These are phyloP conservation scores for Heliocidaris tuberculata DNA, from an alignment of 35 echinoderm and acorn worm species.

Conservation along the genomic window DNA sequence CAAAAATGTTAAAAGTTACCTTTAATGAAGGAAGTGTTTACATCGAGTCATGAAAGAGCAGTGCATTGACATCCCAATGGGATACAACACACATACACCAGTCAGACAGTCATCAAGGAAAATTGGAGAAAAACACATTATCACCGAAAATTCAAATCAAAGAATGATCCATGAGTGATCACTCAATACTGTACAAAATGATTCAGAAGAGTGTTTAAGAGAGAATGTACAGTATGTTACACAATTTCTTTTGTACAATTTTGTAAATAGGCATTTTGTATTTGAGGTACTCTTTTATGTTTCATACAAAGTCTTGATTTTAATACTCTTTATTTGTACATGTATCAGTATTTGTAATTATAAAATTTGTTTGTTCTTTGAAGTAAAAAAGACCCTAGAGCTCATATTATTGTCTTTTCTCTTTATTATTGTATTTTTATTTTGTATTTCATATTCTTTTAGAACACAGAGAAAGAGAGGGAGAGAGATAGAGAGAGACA, in stretches of 20 bases:
- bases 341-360: not conserved
- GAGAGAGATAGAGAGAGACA: too few species aligned
- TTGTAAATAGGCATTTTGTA: not conserved
- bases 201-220: not conserved
- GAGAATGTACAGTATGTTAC: not conserved
- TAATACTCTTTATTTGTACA: not conserved
- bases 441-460: too few species aligned
- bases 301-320: not conserved
- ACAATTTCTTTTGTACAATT: not conserved
- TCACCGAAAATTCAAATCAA: not conserved
- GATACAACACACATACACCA: not conserved
- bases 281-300: not conserved
- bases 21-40: not conserved
- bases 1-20: too few species aligned
- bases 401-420: not conserved
- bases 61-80: not conserved
- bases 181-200: too few species aligned
- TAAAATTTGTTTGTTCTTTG: not conserved
- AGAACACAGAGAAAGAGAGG: too few species aligned
- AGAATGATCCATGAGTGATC: not conserved
- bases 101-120: not conserved
- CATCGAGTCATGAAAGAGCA: not conserved
- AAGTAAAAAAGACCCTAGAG: not conserved
- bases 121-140: not conserved
- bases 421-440: not conserved